phyloP scores from a whole-genome alignment of 2,113 vertebrate species.

The Chroicocephalus ridibundus region DNA sequence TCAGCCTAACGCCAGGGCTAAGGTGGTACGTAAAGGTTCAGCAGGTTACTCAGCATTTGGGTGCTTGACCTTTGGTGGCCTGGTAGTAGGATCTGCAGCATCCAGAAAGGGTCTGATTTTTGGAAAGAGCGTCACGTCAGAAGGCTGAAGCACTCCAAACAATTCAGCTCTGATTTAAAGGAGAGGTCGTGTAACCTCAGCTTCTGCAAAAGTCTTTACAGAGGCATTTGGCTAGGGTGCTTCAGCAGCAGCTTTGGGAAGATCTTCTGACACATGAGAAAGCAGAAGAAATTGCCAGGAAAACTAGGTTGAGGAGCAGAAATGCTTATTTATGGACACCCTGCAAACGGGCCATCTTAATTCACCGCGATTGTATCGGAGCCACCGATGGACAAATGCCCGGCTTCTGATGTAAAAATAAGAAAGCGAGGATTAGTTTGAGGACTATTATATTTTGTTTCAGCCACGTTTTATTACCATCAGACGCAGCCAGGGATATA shows the following conservation, averaged over 20 bases:
- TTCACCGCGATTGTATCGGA: background rate
- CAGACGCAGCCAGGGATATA: conserved; percentile 19
- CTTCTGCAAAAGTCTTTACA: conserved; percentile 35
- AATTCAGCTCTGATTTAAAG: conserved; percentile 7
- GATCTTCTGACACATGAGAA: conserved; percentile 24
- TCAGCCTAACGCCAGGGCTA: background rate
- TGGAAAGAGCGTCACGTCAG: background rate
- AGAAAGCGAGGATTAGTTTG: background rate
- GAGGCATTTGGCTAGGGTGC: background rate
- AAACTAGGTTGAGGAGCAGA: conserved; percentile 17
- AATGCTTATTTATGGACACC: conserved; percentile 10
- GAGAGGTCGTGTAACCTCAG: background rate
- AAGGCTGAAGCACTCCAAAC: background rate
- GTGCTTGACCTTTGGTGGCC: background rate
- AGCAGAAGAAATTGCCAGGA: conserved; percentile 26
- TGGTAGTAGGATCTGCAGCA: background rate
- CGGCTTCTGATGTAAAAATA: conserved; percentile 30
- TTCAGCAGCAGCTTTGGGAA: conserved; percentile 28
- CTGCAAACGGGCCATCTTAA: background rate
- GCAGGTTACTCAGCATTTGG: background rate
- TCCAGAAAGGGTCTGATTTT: background rate
- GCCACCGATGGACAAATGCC: background rate
- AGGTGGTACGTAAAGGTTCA: background rate
- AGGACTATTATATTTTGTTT: background rate
- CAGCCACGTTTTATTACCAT: conserved; percentile 1